Conservation (phyloP, 2,113 vertebrate species). For the Stegostoma tigrinum region DNA sequence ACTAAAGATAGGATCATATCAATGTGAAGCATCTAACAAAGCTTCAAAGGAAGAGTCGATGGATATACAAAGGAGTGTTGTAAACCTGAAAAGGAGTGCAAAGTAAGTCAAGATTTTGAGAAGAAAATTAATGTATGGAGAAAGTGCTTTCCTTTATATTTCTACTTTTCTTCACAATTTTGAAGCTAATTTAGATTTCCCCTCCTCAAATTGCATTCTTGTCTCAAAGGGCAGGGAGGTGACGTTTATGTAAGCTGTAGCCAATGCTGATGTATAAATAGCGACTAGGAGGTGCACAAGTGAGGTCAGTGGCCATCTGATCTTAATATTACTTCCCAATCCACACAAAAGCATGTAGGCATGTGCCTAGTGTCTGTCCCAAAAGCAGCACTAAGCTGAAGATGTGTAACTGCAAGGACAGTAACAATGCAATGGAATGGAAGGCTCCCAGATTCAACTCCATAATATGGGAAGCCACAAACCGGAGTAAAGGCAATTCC, state of each 20-base stretch:
- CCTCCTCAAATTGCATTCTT: background rate
- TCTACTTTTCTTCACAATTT: slow-evolving; percentile 5
- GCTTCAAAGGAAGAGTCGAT: slow-evolving; percentile 10
- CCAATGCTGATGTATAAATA: slow-evolving; percentile 1
- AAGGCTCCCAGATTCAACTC: background rate
- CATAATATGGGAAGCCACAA: background rate
- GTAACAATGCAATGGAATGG: background rate
- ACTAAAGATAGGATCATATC: slow-evolving; percentile 23
- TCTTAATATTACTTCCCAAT: background rate
- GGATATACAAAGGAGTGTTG: background rate
- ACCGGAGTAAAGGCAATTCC: background rate
- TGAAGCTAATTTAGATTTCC: background rate
- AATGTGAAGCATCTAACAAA: background rate
- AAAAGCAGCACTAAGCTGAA: background rate
- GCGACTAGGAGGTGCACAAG: background rate
- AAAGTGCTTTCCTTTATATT: background rate
- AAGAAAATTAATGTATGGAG: no score
- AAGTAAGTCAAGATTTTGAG: background rate
- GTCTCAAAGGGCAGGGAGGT: background rate
- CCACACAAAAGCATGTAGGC: background rate
- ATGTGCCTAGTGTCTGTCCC: background rate
- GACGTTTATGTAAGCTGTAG: slow-evolving; percentile 7
- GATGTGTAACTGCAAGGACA: background rate
- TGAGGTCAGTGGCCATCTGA: slow-evolving; percentile 4
- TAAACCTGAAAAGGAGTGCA: background rate